Evolutionary conservation across 2,113 vertebrate genomes (phyloP), one percentile per base, ranked within the genome.

Genomic region (Xyliphius kryptos): DNA sequence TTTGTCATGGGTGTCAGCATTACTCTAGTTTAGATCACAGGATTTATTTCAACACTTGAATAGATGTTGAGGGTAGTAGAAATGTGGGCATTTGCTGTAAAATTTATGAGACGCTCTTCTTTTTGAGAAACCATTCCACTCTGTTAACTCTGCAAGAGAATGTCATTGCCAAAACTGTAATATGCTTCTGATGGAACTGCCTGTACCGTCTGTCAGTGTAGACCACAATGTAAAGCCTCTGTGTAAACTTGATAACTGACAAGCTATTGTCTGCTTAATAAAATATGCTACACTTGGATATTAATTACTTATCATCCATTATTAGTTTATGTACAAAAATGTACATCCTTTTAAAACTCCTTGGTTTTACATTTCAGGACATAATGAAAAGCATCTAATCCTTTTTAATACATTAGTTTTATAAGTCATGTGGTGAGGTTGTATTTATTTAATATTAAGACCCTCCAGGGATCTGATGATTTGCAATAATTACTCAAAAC

Each of bases 41-140:
- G 81, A 82, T 83, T 85, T 82, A 76, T 80, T 80, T 71, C 69
- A 70, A 67, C 58, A 74, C 82, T 82, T 81, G 80, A 77, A 83
- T 75, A 74, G 68, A 75, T 68, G 74, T 77, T 65, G 56, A 67
- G 68, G 73, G 50, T 55, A 67, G 40, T 22, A 56, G 68, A 65
- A 59, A 80, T 80, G 63, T 79, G 79, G 74, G 74, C 81, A 77
- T 22, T 68, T 68, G 69, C 63, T 79, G 77, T 81, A 79, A 80
- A 82, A 82, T 83, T 74, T 80, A 81, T 82, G 64, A 69, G 79
- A 71, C 73, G 76, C 58, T 71, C 76, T 59, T 70, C 61, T 60
- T 61, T 40, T 51, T 16, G 16, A 69, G 61, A 77, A 81, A 81
- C 82, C 75, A 74, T 76, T 76, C 80, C 70, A 70, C 48, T 77